Percentiles rank a stretch among this genome's conserved stretches.
These are phyloP conservation scores for Galagoides demidoff DNA, from an alignment of 2,797 vertebrate genomes.

Conservation along the genomic window DNA sequence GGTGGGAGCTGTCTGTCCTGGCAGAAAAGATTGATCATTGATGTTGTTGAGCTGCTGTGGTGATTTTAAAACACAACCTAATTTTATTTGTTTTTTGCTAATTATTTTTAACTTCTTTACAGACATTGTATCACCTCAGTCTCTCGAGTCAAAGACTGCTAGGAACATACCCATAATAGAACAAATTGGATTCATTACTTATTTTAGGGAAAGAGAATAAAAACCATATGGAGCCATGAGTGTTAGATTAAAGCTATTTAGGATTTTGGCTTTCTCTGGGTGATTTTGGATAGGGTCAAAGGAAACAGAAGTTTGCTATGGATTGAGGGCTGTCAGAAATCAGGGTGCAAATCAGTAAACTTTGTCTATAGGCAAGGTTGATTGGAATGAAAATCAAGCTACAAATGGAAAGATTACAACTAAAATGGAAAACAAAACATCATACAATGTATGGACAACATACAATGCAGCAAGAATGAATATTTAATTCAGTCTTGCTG, in stretches of 20 bases:
- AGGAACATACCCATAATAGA: neutral
- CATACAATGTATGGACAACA: neutral
- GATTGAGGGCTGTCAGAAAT: conserved; percentile 10
- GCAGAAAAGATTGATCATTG: conserved; percentile 3
- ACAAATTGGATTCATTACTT: neutral
- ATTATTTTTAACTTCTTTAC: conserved; percentile 51
- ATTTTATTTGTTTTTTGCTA: conserved; percentile 49
- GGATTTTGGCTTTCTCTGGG: conserved; percentile 2
- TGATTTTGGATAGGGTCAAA: neutral
- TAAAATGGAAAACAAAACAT: conserved; percentile 19
- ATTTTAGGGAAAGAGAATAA: neutral
- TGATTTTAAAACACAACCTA: conserved; percentile 39
- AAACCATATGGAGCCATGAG: neutral
- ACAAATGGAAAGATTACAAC: neutral
- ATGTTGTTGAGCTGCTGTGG: neutral
- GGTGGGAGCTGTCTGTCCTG: neutral
- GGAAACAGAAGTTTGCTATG: neutral
- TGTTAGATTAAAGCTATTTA: neutral
- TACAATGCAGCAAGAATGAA: neutral
- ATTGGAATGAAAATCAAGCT: conserved; percentile 24
- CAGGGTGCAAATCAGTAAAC: neutral
- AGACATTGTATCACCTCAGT: neutral
- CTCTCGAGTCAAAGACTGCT: neutral
- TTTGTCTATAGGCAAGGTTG: neutral
- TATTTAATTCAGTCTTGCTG: neutral